phyloP scores from a whole-genome alignment of 2,888 invertebrate species.

The Conistra vaccinii region DNA sequence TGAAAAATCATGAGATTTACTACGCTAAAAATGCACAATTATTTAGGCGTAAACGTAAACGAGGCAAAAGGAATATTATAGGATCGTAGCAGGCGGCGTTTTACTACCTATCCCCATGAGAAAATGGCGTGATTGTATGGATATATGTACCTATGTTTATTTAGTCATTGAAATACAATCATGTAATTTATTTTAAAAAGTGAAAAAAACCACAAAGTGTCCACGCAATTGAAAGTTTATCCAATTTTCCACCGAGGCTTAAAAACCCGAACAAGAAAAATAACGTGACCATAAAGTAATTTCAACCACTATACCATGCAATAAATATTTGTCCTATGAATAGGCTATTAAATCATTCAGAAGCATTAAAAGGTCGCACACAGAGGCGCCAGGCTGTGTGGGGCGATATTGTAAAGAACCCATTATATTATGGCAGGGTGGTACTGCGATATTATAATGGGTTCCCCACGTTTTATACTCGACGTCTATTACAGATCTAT shows the following conservation, averaged over 20 bases:
- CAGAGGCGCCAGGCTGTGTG: slow-evolving; percentile 37
- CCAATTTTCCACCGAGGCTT: neutral
- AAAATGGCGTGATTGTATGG: neutral
- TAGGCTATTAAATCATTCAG: slow-evolving; percentile 58
- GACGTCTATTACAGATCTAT: slow-evolving; percentile 57
- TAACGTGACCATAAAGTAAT: slow-evolving; percentile 32
- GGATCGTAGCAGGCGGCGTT: no score
- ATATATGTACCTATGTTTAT: no score
- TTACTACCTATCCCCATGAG: no score
- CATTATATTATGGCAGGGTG: slow-evolving; percentile 35
- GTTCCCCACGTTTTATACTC: slow-evolving; percentile 40
- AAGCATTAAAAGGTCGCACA: slow-evolving; percentile 57
- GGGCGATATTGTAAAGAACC: slow-evolving; percentile 55
- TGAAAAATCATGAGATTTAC: neutral
- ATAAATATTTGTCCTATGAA: slow-evolving; percentile 58
- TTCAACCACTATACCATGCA: slow-evolving; percentile 22
- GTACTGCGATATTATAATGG: slow-evolving; percentile 28
- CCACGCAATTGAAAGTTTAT: no score
- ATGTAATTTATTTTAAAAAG: neutral
- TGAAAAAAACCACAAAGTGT: no score
- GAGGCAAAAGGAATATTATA: no score
- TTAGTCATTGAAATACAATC: neutral
- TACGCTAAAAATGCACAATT: neutral
- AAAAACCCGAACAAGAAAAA: slow-evolving; percentile 2
- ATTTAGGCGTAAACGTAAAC: neutral